phyloP scores from a whole-genome alignment of 2,888 invertebrate genomes.

The Ametastegia equiseti region DNA sequence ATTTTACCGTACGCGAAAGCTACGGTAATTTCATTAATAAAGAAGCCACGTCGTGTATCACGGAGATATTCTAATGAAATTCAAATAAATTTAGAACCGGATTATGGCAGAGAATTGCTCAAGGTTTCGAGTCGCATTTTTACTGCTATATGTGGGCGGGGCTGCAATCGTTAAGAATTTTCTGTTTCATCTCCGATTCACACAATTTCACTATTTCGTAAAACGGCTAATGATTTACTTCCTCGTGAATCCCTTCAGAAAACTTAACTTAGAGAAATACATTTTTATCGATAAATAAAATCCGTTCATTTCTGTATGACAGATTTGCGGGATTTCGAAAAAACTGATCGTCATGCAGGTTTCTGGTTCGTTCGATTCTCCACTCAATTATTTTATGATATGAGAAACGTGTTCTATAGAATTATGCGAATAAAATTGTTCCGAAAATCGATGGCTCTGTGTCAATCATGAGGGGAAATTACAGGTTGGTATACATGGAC shows the following conservation, averaged over 20 bases:
- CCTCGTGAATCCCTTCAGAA: no score
- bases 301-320: no score
- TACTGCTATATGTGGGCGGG: background rate
- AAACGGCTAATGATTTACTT: background rate
- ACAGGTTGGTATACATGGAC: no score
- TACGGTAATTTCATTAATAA: background rate
- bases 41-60: background rate
- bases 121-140: background rate
- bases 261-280: no score
- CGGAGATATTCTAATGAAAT: background rate
- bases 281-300: no score
- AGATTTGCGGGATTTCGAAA: no score
- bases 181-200: background rate
- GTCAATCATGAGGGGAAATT: background rate
- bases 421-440: background rate
- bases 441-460: background rate
- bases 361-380: background rate
- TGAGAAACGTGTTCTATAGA: no score
- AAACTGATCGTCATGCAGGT: no score
- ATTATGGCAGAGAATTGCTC: background rate
- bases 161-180: background rate
- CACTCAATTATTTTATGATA: background rate
- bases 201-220: background rate
- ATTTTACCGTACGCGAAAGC: background rate
- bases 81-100: conserved; percentile 7